Percentiles rank a stretch among this genome's conserved stretches.
phyloP scores from a whole-genome alignment of 2,113 vertebrate species.

The Periophthalmodon schlosseri region DNA sequence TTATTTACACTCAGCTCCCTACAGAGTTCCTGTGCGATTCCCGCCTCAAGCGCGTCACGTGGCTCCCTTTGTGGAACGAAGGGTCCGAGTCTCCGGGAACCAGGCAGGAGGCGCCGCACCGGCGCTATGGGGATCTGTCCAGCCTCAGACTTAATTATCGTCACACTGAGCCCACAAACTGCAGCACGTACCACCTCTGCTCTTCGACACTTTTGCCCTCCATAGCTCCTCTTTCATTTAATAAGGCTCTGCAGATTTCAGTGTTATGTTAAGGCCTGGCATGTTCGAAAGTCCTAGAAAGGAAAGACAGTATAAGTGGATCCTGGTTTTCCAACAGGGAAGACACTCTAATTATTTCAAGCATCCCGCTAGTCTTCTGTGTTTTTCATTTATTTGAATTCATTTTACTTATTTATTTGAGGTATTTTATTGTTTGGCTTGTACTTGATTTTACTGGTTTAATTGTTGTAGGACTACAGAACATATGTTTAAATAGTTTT shows the following conservation, averaged over 20 bases:
- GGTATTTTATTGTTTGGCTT: too few relatives aligned
- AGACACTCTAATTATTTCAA: too few relatives aligned
- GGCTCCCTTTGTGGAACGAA: conserved; percentile 58
- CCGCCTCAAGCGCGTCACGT: conserved; percentile 31
- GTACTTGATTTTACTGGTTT: too few relatives aligned
- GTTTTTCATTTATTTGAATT: too few relatives aligned
- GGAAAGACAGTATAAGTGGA: too few relatives aligned
- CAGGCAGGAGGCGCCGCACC: conserved; percentile 36
- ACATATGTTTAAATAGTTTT: too few relatives aligned
- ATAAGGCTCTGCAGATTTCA: background rate
- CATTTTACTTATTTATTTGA: too few relatives aligned
- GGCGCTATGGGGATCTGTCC: conserved; percentile 57
- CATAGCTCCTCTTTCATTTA: background rate
- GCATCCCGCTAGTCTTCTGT: too few relatives aligned
- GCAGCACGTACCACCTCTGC: conserved; percentile 47
- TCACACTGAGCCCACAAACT: conserved; percentile 55
- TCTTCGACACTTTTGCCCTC: conserved; percentile 11
- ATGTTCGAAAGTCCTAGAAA: conserved; percentile 2
- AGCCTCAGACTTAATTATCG: conserved; percentile 66
- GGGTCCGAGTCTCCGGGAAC: conserved; percentile 31
- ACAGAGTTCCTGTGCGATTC: conserved; percentile 47
- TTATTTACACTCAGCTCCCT: conserved; percentile 40
- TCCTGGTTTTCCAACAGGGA: too few relatives aligned
- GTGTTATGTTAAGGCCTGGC: background rate
- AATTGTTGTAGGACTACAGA: too few relatives aligned